Conservation (phyloP, 2,888 invertebrate genomes). For the Brachyptera putata region DNA sequence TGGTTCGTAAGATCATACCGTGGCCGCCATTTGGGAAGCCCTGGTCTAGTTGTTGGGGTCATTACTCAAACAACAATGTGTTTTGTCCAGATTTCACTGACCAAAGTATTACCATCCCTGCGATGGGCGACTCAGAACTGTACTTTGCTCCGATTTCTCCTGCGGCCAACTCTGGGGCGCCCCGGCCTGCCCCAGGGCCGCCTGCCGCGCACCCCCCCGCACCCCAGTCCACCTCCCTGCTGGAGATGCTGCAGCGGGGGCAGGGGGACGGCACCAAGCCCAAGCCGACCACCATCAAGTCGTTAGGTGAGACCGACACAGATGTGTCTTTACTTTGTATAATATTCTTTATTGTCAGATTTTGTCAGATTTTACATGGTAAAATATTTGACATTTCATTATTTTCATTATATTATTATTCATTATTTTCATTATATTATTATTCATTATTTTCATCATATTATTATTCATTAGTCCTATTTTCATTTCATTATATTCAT, state of each 20-base stretch:
- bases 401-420: too few relatives aligned
- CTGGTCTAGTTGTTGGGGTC: not conserved
- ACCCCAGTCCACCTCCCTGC: conserved; percentile 50
- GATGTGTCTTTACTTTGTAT: not conserved
- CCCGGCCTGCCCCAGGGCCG: conserved; percentile 14
- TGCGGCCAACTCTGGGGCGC: conserved; percentile 40
- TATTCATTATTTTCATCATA: too few relatives aligned
- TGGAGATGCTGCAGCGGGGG: conserved; percentile 64
- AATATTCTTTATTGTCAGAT: too few relatives aligned
- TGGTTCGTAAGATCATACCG: too few relatives aligned
- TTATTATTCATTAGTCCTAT: too few relatives aligned
- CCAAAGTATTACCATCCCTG: conserved; percentile 44
- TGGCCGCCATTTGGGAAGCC: too few relatives aligned
- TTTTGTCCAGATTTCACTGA: conserved; percentile 48
- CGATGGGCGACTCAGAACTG: conserved; percentile 49
- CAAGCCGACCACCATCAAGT: conserved; percentile 41
- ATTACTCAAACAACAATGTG: too few relatives aligned
- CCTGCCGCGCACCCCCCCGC: conserved; percentile 38
- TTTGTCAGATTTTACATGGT: too few relatives aligned
- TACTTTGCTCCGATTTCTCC: conserved; percentile 71
- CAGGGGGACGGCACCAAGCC: conserved; percentile 23
- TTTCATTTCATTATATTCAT: too few relatives aligned
- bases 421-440: too few relatives aligned
- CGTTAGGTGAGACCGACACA: conserved; percentile 41
- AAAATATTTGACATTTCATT: too few relatives aligned